Evolutionary conservation across 2,113 vertebrate species (phyloP).

Genomic region (Lepus americanus): DNA sequence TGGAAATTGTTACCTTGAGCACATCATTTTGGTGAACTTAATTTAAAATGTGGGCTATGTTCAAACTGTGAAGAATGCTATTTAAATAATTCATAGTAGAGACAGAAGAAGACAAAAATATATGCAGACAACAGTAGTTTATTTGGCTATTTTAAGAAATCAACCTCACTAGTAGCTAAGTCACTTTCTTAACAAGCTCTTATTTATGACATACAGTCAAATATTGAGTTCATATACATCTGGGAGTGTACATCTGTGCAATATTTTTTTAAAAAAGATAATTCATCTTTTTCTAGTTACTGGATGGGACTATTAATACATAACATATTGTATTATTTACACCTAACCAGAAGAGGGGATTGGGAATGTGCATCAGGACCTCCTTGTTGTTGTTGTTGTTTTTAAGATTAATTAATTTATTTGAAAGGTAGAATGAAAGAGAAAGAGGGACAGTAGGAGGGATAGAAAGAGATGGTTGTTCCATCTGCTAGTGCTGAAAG

Average conservation of each 20-base stretch:
- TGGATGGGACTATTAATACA: neutral
- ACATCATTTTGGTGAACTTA: conserved; percentile 57
- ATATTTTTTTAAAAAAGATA: neutral
- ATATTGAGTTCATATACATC: neutral
- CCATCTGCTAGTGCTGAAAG: too few species aligned
- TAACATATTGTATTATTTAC: neutral
- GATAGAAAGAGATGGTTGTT: too few species aligned
- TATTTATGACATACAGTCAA: conserved; percentile 37
- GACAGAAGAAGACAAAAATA: conserved; percentile 30
- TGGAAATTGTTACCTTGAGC: conserved; percentile 19
- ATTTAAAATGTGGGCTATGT: conserved; percentile 50
- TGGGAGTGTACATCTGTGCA: neutral
- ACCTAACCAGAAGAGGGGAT: neutral
- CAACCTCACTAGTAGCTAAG: neutral
- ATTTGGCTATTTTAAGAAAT: conserved; percentile 47
- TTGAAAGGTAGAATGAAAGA: too few species aligned
- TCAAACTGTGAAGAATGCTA: conserved; percentile 22
- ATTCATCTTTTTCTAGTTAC: conserved; percentile 29
- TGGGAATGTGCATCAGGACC: neutral
- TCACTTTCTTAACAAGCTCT: neutral
- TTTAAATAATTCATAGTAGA: conserved; percentile 64
- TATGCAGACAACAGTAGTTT: neutral
- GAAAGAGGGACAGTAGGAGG: too few species aligned
- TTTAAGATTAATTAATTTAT: too few species aligned
- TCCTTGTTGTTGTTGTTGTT: neutral